These are phyloP conservation scores for Myotis vivesi DNA, from an alignment of 2,797 vertebrate genomes.

Conservation along the genomic window DNA sequence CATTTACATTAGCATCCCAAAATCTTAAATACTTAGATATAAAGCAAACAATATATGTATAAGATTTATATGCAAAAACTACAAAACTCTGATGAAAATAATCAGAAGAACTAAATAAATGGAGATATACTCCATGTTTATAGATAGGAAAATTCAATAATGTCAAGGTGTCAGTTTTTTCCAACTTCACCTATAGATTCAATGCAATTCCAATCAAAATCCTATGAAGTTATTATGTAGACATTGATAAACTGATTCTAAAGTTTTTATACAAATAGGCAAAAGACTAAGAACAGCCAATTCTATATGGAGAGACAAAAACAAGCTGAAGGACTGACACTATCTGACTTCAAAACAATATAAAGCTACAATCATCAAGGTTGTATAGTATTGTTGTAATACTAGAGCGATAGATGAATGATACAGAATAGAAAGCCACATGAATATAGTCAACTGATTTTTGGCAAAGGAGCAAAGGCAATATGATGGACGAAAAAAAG, in stretches of 20 bases:
- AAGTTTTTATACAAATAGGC: not conserved
- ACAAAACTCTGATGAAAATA: not conserved
- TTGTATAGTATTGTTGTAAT: not conserved
- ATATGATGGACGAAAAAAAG: not conserved
- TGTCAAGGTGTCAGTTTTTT: not conserved
- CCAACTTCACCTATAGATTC: not conserved
- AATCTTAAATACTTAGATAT: not conserved
- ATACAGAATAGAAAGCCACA: not conserved
- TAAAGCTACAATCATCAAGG: not conserved
- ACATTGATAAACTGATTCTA: not conserved
- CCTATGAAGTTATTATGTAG: not conserved
- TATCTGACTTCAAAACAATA: not conserved
- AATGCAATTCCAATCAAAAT: not conserved
- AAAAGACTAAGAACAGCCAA: not conserved
- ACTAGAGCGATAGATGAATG: not conserved
- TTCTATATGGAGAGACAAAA: not conserved
- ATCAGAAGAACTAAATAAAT: slow-evolving; percentile 8
- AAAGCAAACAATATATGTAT: not conserved
- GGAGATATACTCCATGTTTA: not conserved
- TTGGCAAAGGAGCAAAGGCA: not conserved
- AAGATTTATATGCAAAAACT: not conserved
- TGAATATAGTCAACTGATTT: not conserved
- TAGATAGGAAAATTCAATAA: not conserved
- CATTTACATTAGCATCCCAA: not conserved
- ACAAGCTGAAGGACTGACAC: not conserved